Base-by-base conservation (phyloP, 2,888 invertebrate genomes). In the Coelogynopora nodosa region DNA sequence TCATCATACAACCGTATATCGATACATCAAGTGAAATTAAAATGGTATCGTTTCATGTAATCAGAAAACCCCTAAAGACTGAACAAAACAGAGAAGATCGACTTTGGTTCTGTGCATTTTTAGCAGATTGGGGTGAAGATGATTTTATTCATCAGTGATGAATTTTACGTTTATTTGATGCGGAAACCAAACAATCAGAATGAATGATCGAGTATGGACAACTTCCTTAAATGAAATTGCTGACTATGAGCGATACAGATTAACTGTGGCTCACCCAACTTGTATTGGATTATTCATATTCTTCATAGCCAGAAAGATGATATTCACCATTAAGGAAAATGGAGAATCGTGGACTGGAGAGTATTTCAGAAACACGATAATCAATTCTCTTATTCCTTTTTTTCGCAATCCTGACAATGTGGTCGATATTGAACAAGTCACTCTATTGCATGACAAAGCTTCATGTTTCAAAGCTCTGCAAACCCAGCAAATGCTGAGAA, bases 231-330 rank as follows among this genome's bases (percentile, higher is more conserved):
- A 74, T 74, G 74, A 74, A 26, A 74, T 74, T n/a, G 74, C 5
- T 74, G 27, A 74, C 23, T 26, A 74, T 74, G 74, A 74, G 23
- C 5, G 74, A 74, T 74, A 74, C 74, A 2, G 23, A 2, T 5
- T 26, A 74, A 74, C 27, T n/a, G 74, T 74, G 5, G 74, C 74
- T 74, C 74, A 74, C 27, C 74, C 74, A 10, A 74, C 74, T 10
- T 74, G 74, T 74, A 74, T 74, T 74, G 74, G 74, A 74, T n/a
- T 74, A 74, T 74, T 74, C 23, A 74, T 74, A n/a, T 74, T 10
- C 27, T 74, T 74, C 27, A 74, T 26, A n/a, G 74, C 23, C 74
- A 74, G 18, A 26, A 74, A 74, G 74, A 74, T 74, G 74, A 74
- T 74, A 26, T 74, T 10, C 18, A 5, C 23, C 23, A 26, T 74